Conservation (phyloP, 2,797 vertebrate genomes). For the Clarias platycephalus region DNA sequence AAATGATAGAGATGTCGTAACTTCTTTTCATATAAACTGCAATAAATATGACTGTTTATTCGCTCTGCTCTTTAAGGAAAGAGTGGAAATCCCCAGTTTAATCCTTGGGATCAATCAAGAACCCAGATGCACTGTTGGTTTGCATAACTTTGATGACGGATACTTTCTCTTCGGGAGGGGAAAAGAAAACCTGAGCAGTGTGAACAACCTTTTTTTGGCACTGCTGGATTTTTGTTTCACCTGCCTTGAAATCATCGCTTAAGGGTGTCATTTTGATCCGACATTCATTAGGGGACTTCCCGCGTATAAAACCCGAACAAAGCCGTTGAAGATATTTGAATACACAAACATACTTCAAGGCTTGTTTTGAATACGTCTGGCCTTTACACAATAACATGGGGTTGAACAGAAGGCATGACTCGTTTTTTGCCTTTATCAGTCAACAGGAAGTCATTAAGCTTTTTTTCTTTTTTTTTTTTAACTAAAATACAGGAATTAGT, state of each 20-base stretch:
- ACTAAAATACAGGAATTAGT: constrained; percentile 29
- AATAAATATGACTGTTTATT: not conserved
- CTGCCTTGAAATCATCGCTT: not conserved
- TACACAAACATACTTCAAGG: constrained; percentile 31
- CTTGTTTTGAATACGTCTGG: constrained; percentile 36
- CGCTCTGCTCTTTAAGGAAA: not conserved
- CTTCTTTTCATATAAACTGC: too few relatives aligned
- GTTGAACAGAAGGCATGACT: not conserved
- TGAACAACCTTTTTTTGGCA: not conserved
- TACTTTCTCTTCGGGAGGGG: not conserved
- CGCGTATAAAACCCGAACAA: constrained; percentile 16
- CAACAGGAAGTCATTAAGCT: constrained; percentile 39
- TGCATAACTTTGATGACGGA: not conserved
- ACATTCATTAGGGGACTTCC: constrained; percentile 23
- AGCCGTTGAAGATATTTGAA: constrained; percentile 44
- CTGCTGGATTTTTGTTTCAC: not conserved
- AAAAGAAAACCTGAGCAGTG: not conserved
- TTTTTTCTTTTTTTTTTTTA: not conserved
- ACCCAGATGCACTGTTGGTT: not conserved
- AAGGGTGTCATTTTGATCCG: not conserved
- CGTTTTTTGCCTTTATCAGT: constrained; percentile 34
- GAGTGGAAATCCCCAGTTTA: constrained; percentile 5
- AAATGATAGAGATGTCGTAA: not conserved
- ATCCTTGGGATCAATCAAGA: not conserved
- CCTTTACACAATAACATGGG: constrained; percentile 17